Conservation (phyloP, 2,113 vertebrate species). For the Gasterosteus nipponicus region DNA sequence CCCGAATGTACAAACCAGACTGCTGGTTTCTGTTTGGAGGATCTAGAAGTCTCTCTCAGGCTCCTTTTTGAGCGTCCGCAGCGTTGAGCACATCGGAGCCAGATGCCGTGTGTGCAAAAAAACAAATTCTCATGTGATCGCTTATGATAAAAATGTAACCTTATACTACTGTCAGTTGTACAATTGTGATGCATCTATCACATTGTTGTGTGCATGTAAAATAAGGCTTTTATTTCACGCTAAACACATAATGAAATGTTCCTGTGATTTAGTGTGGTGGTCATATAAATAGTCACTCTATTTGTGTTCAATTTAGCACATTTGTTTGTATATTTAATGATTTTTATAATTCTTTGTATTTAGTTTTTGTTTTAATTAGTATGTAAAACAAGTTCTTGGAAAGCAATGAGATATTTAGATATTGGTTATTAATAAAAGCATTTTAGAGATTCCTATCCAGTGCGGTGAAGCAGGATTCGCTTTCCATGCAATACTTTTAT, state of each 20-base stretch:
- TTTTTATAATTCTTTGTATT: not conserved
- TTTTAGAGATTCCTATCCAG: not conserved
- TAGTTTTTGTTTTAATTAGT: not conserved
- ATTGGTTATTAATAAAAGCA: not conserved
- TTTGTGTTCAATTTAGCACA: not conserved
- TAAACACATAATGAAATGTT: not conserved
- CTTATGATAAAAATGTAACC: not conserved
- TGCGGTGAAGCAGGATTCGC: not conserved
- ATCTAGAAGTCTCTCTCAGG: too few relatives aligned
- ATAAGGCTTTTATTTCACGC: constrained; percentile 1
- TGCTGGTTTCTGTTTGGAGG: too few relatives aligned
- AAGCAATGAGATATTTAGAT: not conserved
- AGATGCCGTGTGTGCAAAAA: not conserved
- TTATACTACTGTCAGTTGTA: not conserved
- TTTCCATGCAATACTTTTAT: not conserved
- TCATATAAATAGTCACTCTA: constrained; percentile 8
- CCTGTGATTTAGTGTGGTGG: not conserved
- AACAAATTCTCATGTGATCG: not conserved
- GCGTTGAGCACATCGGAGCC: not conserved
- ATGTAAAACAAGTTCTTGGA: constrained; percentile 9
- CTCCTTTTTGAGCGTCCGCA: too few relatives aligned
- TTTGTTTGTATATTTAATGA: not conserved
- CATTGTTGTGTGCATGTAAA: constrained; percentile 12
- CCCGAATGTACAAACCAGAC: too few relatives aligned
- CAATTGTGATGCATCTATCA: not conserved